Evolutionary conservation across 1,140 invertebrate genomes (phyloP).

Genomic region (Odontomachus brunneus): DNA sequence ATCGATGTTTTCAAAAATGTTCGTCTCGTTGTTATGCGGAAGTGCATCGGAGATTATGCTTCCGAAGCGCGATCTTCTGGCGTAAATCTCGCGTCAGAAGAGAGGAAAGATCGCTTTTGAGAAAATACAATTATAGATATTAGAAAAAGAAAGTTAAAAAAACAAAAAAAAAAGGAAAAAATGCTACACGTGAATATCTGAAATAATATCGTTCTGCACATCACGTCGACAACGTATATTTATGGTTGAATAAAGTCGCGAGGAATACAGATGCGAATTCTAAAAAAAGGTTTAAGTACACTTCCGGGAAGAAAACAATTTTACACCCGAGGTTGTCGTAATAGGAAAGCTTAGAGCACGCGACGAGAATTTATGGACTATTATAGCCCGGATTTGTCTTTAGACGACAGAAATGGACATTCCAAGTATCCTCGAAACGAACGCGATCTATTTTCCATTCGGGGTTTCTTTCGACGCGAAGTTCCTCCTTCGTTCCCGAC

Average conservation of each 20-base stretch:
- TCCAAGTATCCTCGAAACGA: constrained; percentile 29
- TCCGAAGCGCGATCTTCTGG: no score
- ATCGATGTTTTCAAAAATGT: not conserved
- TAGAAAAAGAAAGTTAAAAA: no score
- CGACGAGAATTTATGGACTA: constrained; percentile 29
- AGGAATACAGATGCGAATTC: constrained; percentile 25
- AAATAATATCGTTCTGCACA: not conserved
- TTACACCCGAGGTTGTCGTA: constrained; percentile 33
- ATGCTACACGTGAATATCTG: not conserved
- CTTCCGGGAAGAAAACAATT: constrained; percentile 38
- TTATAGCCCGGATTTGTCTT: constrained; percentile 47
- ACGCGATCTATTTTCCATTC: constrained; percentile 52
- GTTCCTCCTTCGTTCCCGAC: constrained; percentile 27
- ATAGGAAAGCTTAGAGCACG: constrained; percentile 18
- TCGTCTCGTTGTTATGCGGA: no score
- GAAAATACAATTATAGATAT: no score
- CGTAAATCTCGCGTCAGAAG: no score
- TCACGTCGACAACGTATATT: not conserved
- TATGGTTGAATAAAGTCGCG: not conserved
- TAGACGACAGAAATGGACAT: constrained; percentile 44
- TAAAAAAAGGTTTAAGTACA: not conserved
- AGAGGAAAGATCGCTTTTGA: no score
- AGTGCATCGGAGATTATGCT: no score
- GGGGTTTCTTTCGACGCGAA: constrained; percentile 36
- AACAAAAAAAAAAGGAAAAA: no score